Base-by-base conservation (phyloP, 2,113 vertebrate species). In the Strix uralensis region DNA sequence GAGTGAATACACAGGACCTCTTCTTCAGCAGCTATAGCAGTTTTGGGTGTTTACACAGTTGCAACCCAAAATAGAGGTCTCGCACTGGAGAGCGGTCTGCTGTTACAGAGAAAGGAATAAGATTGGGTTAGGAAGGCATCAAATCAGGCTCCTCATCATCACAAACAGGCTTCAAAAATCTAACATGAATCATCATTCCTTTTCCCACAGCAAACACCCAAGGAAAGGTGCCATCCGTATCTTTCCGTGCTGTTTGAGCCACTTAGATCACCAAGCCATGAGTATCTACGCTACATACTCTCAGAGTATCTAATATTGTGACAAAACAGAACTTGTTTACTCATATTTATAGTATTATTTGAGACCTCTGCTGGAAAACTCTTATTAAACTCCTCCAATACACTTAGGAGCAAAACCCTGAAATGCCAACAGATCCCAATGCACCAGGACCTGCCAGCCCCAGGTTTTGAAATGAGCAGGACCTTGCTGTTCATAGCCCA, bases 271-370 rank as follows among this genome's bases (percentile, higher is more conserved):
- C 30, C 44, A 36, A n/a, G 49, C 46, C 9, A 5, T 0, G 21
- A 26, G 23, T 1, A 21, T 15, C 51, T 10, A 4, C 1, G 13
- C 30, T 7, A 32, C 10, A 26, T 3, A 2, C 59, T 49, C 57
- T 18, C 57, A 10, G 11, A 77, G 51, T 5, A 25, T 2, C 38
- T 3, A 25, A 32, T 7, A n/a, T 5, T 23, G 12, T 13, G 40
- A 61, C n/a, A 70, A 30, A 58, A 18, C 49, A 62, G 58, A 23
- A 44, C 62, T 14, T 27, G 15, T 20, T 58, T 62, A 46, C 13
- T 44, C 52, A 13, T 29, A 25, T 55, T 74, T 25, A 16, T 27
- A 23, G 49, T 29, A 54, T 14, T 10, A n/a, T 52, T 34, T 58
- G 57, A 74, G 32, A 29, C 54, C n/a, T 62, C 55, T 55, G 19